Base-by-base conservation (phyloP, 2,797 vertebrate genomes). In the Peromyscus eremicus region DNA sequence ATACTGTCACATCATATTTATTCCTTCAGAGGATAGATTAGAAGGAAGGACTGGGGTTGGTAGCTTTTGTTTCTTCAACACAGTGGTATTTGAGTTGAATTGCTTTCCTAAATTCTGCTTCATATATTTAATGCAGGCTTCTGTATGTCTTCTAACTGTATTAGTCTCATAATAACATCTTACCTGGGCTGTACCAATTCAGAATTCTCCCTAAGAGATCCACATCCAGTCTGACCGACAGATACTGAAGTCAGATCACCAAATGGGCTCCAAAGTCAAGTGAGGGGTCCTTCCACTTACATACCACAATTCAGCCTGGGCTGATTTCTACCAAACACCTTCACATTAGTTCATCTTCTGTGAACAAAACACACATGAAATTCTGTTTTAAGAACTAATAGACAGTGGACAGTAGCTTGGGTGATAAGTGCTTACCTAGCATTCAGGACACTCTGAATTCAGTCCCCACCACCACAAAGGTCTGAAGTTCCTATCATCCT, bases 151-250 rank as follows among this genome's bases (percentile, higher is more conserved):
- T 94, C 60, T 23, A 40, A 57, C 87, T 37, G 27, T 94, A 11
- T 94, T 81, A 71, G 40, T 43, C 73, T 93, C 79, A 1, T 79
- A 82, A 81, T 94, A 32, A 77, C 90, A 87, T 81, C 68, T 97
- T 87, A 23, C 52, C 17, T 71, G 37, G 34, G 62, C 85, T 83
- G 85, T 76, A 5, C 52, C 70, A 57, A 75, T 71, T 89, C 37
- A 37, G 16, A 60, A 1, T 93, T 94, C 11, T 90, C 60, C 80
- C 81, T 79, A 49, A 76, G 64, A 96, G 95, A 70, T 46, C 43
- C 66, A 85, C 27, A 77, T 17, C 9, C 17, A n/a, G 11, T 6
- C 17, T 17, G 64, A 27, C 29, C 55, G 14, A 71, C 43, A 46
- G 13, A 80, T 52, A 23, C 34, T 64, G 52, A 57, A 60, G 23